Base-by-base conservation (phyloP, 2,113 vertebrate species). In the Anhinga anhinga region DNA sequence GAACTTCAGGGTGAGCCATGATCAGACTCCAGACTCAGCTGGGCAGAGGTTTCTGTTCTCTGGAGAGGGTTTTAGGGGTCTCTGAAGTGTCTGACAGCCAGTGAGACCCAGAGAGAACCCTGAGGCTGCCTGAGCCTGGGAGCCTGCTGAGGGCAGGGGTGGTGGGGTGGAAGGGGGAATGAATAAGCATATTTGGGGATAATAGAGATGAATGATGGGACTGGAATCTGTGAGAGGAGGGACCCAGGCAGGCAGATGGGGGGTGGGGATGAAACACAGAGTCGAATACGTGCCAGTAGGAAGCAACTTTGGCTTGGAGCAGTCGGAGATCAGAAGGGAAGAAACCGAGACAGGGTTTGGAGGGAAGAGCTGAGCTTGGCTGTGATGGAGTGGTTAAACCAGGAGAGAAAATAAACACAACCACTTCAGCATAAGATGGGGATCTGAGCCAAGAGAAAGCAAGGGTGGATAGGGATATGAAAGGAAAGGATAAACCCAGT, bases 1-100 rank as follows among this genome's bases (percentile, higher is more conserved):
- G 96, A 98, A 98, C 83, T 98, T 98, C 95, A 96, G 14, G 95
- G 97, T 98, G 95, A 97, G 97, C 70, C 0, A 0, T 3, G 34
- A 34, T 36, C 0, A 0, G 18, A 50, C 26, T 25, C 26, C 40
- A 49, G 50, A 11, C 70, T 30, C 0, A 4, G 7, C 50, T n/a
- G 56, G 36, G 34, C 29, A 32, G 29, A 32, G 77, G 36, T 26
- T 10, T 22, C 62, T 8, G 5, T 22, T 38, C 58, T 55, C 52
- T 15, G 40, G 8, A 42, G 50, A 4, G 30, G 22, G 18, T 18
- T 21, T 9, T 6, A 17, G 22, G 65, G 50, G 16, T 19, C 59
- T 52, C 44, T 3, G 49, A 26, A 29, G 23, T 22, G 4, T n/a
- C 78, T 61, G 66, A 7, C 42, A 36, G 38, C 5, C 62, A 16